A percentile compares a stretch with the other conserved stretches of the same genome.
Conservation (phyloP, 2,888 invertebrate genomes). For the Nomada fabriciana region DNA sequence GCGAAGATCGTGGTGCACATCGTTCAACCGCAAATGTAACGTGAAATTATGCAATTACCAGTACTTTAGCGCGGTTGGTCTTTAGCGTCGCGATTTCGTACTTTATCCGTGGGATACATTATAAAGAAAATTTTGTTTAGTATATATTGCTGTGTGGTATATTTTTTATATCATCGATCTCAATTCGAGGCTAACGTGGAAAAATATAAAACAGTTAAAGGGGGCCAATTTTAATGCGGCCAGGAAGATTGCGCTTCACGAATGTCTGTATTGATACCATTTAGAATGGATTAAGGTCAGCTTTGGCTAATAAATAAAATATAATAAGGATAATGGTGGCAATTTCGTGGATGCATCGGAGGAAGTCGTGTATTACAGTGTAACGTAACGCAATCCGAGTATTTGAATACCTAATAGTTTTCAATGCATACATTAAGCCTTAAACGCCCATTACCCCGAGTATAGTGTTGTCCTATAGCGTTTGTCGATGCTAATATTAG, state of each 20-base stretch:
- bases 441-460: slow-evolving; percentile 77
- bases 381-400: slow-evolving; percentile 80
- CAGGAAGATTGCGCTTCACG: slow-evolving; percentile 23
- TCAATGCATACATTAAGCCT: slow-evolving; percentile 82
- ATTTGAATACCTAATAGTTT: slow-evolving; percentile 83
- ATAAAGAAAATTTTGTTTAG: too few species aligned
- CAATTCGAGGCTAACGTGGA: not conserved
- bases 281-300: slow-evolving; percentile 68
- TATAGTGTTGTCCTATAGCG: slow-evolving; percentile 72
- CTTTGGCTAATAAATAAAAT: slow-evolving; percentile 75
- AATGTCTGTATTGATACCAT: slow-evolving; percentile 52
- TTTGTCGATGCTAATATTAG: slow-evolving; percentile 76
- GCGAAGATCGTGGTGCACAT: too few species aligned
- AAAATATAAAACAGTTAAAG: not conserved
- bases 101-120: too few species aligned
- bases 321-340: slow-evolving; percentile 76
- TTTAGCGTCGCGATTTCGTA: too few species aligned
- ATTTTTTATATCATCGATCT: not conserved
- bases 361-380: slow-evolving; percentile 73
- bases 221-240: not conserved
- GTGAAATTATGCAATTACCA: too few species aligned
- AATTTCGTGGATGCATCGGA: slow-evolving; percentile 70
- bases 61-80: too few species aligned
- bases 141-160: too few species aligned
- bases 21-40: too few species aligned